Base-by-base conservation (phyloP, 2,797 vertebrate genomes). In the Enteromius mattozi region DNA sequence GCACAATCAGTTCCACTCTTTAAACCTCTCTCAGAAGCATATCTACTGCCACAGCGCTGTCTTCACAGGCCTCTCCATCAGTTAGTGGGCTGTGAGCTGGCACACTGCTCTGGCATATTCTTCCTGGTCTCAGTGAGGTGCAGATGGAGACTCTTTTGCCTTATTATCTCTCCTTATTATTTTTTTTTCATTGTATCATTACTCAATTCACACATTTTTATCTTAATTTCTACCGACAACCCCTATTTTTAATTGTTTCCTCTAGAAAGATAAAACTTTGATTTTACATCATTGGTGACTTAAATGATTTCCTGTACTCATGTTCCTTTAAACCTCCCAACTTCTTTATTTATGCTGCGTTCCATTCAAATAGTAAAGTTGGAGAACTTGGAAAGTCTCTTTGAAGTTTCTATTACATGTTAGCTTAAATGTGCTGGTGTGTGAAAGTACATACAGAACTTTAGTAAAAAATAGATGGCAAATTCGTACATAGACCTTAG, bases 1-100 rank as follows among this genome's bases (percentile, higher is more conserved):
- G 94, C 94, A 95, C 94, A 94, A 95, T 95, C 95, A 94, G 94
- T 96, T 96, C 94, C 95, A 95, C 93, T 95, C 94, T 93, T 95
- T 94, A 96, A 95, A 96, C 94, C 94, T 95, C 88, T 93, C 91
- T 92, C 92, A 95, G 94, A 96, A 95, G 94, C 95, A 93, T 95
- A 95, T 96, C 95, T 95, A 93, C 94, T 94, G 91, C 93, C 94
- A 93, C 94, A 96, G 94, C 91, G 83, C 94, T 92, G 93, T 94
- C 94, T 95, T 95, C 93, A 95, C 94, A 94, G 94, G 95, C 95
- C 94, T 95, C 94, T 94, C 92, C 90, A 95, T 96, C 94, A 95
- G 94, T 96, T 95, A 95, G 94, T 93, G 94, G 93, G 93, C 92
- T 95, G 93, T 93, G 94, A 96, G 95, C 93, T 93, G 94, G 93